Base-by-base conservation (phyloP, 2,888 invertebrate species). In the Flexamia atlantica region DNA sequence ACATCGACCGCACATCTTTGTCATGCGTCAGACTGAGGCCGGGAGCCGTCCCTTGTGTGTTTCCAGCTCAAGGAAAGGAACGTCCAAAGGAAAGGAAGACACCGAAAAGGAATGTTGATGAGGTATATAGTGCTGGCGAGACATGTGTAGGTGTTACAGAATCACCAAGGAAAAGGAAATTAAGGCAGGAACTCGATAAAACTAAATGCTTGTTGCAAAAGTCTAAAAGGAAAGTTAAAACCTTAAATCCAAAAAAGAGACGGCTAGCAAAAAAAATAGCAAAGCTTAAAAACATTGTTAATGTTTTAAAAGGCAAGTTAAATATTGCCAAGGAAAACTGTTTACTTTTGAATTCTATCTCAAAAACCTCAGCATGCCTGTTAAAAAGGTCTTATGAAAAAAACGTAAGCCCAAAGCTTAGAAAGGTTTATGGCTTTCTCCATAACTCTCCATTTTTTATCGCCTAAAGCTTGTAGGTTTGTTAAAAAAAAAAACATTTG, bases 381-480 rank as follows among this genome's bases (percentile, higher is more conserved):
- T 9, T 82, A 12, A 82, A 53, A 32, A 72, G 82, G 20, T 42
- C 82, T 57, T 20, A 40, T 28, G 42, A 25, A 46, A 84, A 72
- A 72, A 70, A 10, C 46, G 32, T 23, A 12, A 72, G 74, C 74
- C 72, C 82, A 20, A 53, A 30, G 10, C 14, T 74, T 12, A 82
- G 23, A 30, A 46, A 82, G 32, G 25, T 82, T 50, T 82, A 82
- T 23, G 72, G 68, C 70, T 32, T 70, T 70, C 25, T 20, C 64
- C 25, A 64, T 64, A 23, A 64, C 64, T 7, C 64, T 64, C 5
- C 64, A 64, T 17, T 64, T 64, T 68, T 30, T 28, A 68, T 68
- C 32, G n/a, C 68, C 30, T n/a, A 68, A 68, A 25, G 68, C 20
- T 50, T 82, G 32, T 90, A 84, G 14, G 14, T 68, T 30, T 68